phyloP scores from a whole-genome alignment of 2,113 vertebrate genomes.

The Tyrannus savana region DNA sequence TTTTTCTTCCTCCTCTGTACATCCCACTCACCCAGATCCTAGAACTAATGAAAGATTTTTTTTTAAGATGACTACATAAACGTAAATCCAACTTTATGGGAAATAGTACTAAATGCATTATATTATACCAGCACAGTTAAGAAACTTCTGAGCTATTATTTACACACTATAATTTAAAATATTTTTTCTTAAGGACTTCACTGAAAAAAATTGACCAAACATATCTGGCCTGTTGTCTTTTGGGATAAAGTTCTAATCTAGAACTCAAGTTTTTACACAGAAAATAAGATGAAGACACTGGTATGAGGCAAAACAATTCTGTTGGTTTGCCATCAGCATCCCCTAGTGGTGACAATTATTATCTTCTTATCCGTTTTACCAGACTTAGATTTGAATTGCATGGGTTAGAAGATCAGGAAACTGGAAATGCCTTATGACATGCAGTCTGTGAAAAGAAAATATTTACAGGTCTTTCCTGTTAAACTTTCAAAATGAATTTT shows the following conservation, averaged over 20 bases:
- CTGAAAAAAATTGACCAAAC: neutral
- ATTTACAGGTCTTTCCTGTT: neutral
- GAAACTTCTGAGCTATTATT: neutral
- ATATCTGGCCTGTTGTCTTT: neutral
- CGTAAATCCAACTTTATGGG: neutral
- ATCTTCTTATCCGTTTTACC: neutral
- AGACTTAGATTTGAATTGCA: neutral
- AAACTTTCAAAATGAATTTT: neutral
- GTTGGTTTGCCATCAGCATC: slow-evolving; percentile 61
- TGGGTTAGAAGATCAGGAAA: neutral
- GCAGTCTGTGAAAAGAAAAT: neutral
- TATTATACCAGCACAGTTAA: neutral
- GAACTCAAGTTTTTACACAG: neutral
- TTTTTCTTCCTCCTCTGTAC: neutral
- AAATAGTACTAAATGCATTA: neutral
- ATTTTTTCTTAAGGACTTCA: neutral
- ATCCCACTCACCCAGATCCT: neutral
- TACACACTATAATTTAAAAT: neutral
- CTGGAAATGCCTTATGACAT: neutral
- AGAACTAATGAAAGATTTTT: neutral
- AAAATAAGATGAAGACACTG: accelerated
- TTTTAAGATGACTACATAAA: neutral
- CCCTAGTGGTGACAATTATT: slow-evolving; percentile 56
- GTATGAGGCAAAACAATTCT: neutral
- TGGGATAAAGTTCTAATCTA: neutral